These are phyloP conservation scores for Macaca nemestrina DNA, from an alignment of 2,113 vertebrate genomes.

Conservation along the genomic window DNA sequence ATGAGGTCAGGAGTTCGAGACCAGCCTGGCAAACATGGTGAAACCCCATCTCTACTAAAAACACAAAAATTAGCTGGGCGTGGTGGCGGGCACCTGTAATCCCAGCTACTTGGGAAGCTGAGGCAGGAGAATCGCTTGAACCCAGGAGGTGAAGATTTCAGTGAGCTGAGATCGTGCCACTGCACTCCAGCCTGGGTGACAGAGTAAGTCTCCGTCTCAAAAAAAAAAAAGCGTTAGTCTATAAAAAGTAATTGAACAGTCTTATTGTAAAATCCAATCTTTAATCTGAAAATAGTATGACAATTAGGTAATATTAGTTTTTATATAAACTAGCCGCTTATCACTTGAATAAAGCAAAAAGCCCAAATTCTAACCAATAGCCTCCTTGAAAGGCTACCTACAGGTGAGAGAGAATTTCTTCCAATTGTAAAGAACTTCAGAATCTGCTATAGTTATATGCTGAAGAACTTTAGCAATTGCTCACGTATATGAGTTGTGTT, in stretches of 20 bases:
- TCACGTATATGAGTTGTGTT: neutral
- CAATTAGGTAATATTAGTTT: neutral
- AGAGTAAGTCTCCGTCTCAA: no score
- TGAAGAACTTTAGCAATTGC: neutral
- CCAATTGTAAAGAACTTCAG: neutral
- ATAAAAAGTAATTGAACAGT: neutral
- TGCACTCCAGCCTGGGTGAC: no score
- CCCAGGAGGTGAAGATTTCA: no score
- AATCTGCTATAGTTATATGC: neutral
- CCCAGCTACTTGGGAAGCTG: no score
- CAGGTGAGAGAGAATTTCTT: neutral
- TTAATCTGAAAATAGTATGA: conserved; percentile 26
- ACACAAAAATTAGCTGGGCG: no score
- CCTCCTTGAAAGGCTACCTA: neutral
- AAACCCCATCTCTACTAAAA: no score
- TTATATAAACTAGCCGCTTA: neutral
- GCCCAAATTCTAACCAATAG: neutral
- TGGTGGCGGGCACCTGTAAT: no score
- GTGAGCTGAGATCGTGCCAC: no score
- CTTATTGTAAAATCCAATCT: neutral
- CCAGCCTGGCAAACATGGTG: no score
- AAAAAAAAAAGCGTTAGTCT: neutral
- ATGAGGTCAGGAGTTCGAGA: no score
- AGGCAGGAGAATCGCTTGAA: no score
- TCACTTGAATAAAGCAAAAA: neutral